A percentile compares a stretch with the other conserved stretches of the same genome.
Evolutionary conservation across 2,797 vertebrate genomes (phyloP).

Genomic region (Chaenodraco wilsoni): DNA sequence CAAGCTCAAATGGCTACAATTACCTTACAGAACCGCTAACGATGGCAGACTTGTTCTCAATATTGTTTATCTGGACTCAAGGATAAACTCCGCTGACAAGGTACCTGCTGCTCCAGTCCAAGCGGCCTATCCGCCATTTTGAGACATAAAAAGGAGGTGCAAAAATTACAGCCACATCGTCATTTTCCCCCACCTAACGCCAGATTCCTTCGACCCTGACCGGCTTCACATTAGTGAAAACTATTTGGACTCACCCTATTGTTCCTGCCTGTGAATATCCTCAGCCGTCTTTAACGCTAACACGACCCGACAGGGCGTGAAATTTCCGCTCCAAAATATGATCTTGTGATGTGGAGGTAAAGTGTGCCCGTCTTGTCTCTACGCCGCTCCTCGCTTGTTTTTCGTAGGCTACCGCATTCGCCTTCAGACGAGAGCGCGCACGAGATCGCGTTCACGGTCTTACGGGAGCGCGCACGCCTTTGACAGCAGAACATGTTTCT

Average conservation of each 20-base stretch:
- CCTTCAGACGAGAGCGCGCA: constrained; percentile 78
- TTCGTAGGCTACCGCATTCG: constrained; percentile 78
- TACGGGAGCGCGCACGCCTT: constrained; percentile 75
- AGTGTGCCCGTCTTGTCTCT: constrained; percentile 72
- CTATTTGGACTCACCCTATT: constrained; percentile 75
- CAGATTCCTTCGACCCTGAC: constrained; percentile 54
- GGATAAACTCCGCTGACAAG: constrained; percentile 55
- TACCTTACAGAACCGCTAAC: not conserved
- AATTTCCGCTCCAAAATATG: constrained; percentile 60
- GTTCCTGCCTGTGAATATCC: constrained; percentile 54
- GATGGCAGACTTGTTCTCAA: too few species aligned
- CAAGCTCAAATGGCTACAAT: not conserved
- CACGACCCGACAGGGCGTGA: constrained; percentile 68
- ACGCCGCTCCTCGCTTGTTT: constrained; percentile 73
- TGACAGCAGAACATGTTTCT: constrained; percentile 37
- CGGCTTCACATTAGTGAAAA: constrained; percentile 27
- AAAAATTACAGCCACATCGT: constrained; percentile 88
- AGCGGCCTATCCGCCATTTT: constrained; percentile 98
- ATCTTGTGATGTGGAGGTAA: constrained; percentile 72
- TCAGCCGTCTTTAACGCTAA: constrained; percentile 48
- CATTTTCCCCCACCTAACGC: constrained; percentile 78
- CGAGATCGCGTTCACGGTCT: constrained; percentile 65
- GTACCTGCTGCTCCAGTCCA: constrained; percentile 87
- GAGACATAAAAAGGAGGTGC: constrained; percentile 91
- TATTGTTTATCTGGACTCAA: constrained; percentile 1